A percentile compares a stretch with the other conserved stretches of the same genome.
phyloP scores from a whole-genome alignment of 1,140 invertebrate species.

The Branchinecta lindahli region DNA sequence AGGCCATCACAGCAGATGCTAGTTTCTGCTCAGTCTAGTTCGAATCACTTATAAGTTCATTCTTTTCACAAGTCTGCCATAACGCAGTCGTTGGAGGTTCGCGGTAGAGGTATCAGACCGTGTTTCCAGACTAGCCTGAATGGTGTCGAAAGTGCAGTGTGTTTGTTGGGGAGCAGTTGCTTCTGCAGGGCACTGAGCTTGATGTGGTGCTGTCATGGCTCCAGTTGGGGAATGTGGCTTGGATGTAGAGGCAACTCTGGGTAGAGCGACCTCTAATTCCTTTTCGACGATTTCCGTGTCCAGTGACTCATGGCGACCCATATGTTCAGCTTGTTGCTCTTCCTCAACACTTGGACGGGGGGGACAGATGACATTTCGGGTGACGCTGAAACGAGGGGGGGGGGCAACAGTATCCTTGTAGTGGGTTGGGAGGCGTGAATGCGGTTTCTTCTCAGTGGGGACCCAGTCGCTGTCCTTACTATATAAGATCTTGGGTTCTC shows the following conservation, averaged over 20 bases:
- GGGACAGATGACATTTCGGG: neutral
- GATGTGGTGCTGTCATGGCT: neutral
- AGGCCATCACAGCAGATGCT: no score
- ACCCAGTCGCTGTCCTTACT: no score
- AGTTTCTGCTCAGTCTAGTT: neutral
- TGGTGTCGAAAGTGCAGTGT: neutral
- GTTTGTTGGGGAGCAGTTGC: slow-evolving; percentile 3
- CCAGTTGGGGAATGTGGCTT: neutral
- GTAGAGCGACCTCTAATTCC: neutral
- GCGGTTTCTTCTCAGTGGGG: no score
- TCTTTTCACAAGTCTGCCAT: neutral
- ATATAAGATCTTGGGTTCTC: no score
- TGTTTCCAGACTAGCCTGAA: neutral
- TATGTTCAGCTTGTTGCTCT: slow-evolving; percentile 1
- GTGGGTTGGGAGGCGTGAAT: no score
- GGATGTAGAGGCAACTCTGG: neutral
- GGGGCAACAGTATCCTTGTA: neutral
- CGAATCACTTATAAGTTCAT: slow-evolving; percentile 1
- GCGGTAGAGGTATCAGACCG: no score
- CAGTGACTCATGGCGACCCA: neutral
- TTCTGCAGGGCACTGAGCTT: neutral
- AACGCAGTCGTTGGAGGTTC: neutral
- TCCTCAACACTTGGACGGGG: slow-evolving; percentile 7
- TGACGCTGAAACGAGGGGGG: neutral
- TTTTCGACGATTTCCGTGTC: no score